A percentile compares a stretch with the other conserved stretches of the same genome.
Evolutionary conservation across 2,888 invertebrate genomes (phyloP).

Genomic region (Hirtodrosophila cameraria): DNA sequence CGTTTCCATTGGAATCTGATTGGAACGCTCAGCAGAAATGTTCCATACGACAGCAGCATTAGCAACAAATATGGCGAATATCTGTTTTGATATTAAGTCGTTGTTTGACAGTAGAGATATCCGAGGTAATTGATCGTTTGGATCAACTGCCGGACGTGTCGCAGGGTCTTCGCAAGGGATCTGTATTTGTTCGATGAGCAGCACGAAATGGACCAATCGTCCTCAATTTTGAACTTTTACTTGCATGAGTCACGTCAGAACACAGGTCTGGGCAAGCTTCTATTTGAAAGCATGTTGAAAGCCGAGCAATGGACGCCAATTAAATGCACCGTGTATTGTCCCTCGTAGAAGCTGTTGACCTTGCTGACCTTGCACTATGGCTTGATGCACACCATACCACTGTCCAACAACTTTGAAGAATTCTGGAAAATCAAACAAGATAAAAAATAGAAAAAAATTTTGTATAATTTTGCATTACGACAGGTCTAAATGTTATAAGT

Average conservation of each 20-base stretch:
- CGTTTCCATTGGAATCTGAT: no score
- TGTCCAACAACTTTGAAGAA: constrained; percentile 95
- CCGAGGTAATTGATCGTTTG: constrained; percentile 88
- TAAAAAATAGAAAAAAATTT: no score
- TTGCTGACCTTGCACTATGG: constrained; percentile 94
- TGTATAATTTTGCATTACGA: no score
- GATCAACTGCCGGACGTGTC: constrained; percentile 90
- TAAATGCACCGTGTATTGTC: constrained; percentile 95
- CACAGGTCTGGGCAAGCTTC: constrained; percentile 91
- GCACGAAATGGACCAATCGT: constrained; percentile 91
- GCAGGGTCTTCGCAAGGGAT: constrained; percentile 91
- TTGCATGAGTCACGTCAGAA: constrained; percentile 93
- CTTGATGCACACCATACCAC: constrained; percentile 87
- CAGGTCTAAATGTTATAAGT: no score
- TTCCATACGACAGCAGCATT: constrained; percentile 17
- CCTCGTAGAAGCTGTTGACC: constrained; percentile 93
- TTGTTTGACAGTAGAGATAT: constrained; percentile 86
- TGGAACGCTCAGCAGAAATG: no score
- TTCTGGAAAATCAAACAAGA: no score
- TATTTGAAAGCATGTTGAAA: constrained; percentile 94
- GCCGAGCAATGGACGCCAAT: constrained; percentile 88
- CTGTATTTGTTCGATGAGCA: constrained; percentile 92
- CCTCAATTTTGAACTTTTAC: constrained; percentile 97
- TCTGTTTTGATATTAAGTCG: constrained; percentile 85
- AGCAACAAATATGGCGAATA: constrained; percentile 84